Evolutionary conservation across 2,888 invertebrate genomes (phyloP).

Genomic region (Campaea margaritaria): DNA sequence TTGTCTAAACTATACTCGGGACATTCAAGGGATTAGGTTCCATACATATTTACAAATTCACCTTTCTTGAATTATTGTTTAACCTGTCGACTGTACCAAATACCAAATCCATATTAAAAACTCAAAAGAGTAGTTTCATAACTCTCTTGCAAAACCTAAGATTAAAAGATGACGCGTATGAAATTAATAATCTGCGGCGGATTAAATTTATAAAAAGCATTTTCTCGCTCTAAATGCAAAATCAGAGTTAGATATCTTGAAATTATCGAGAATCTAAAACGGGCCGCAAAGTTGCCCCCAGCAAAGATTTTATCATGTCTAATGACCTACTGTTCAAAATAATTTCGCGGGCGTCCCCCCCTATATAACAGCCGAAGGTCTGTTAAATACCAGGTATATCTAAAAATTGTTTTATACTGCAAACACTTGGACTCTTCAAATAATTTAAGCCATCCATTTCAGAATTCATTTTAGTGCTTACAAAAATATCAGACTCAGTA

Average conservation of each 20-base stretch:
- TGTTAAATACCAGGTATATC: neutral
- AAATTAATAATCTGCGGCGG: too few relatives aligned
- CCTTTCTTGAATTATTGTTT: too few relatives aligned
- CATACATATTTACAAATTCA: too few relatives aligned
- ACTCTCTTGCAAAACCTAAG: too few relatives aligned
- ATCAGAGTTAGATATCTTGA: constrained; percentile 17
- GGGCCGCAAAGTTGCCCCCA: constrained; percentile 22
- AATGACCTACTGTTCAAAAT: constrained; percentile 26
- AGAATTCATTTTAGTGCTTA: too few relatives aligned
- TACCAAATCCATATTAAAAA: too few relatives aligned
- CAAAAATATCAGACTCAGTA: too few relatives aligned
- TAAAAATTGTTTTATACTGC: neutral
- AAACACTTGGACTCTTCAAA: neutral
- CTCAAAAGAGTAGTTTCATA: too few relatives aligned
- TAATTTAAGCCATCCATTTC: neutral
- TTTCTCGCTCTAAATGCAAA: constrained; percentile 14
- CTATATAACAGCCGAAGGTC: constrained; percentile 13
- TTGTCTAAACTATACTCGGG: too few relatives aligned
- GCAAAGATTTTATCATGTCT: constrained; percentile 26
- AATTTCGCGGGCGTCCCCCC: constrained; percentile 13
- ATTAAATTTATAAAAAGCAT: constrained; percentile 13
- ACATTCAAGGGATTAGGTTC: too few relatives aligned
- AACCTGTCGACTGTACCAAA: too few relatives aligned
- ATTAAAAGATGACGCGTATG: too few relatives aligned
- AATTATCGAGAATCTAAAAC: constrained; percentile 23